Evolutionary conservation across 2,888 invertebrate species (phyloP), one percentile per base, ranked within the genome.

Genomic region (Diarsia dahlii): DNA sequence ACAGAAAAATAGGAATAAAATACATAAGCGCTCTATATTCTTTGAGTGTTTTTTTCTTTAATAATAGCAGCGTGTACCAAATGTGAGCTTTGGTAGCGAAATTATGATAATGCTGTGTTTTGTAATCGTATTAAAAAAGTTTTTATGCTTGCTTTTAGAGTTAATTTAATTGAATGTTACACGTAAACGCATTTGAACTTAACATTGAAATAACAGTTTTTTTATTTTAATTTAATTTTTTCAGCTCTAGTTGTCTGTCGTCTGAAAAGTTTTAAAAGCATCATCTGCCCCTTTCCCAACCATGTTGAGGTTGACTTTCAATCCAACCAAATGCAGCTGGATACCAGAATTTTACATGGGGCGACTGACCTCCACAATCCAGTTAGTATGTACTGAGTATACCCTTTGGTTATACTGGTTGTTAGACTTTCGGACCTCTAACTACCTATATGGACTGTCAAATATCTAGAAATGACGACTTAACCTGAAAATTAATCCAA

Each of bases 1-100:
- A 86, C 82, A 77, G 81, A 87, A 90, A 90, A 90, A 90, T 85
- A 86, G 81, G 84, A 80, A 80, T 83, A 75, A 74, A 77, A 78
- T 80, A 85, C 74, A 79, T 79, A 76, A 79, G 64, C 58, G 18
- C 76, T 74, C 34, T 69, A 76, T 69, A 81, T 60, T 81, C 46
- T 76, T 73, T 48, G 18, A 80, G 73, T 78, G 79, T 82, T 85
- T 79, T 84, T 74, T 78, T 34, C 62, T 68, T 71, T 72, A 75
- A 71, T 71, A 77, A 50, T 45, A 12, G 23, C 39, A 6, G 54
- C 39, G 18, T 70, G 63, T 64, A 23, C 62, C 71, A 50, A 81
- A 80, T 76, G 50, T 67, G 34, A 64, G 34, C 13, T 60, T 74
- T 34, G 20, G 23, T 52, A 46, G 13, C 18, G 46, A 58, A 67